A percentile compares a stretch with the other conserved stretches of the same genome.
phyloP scores from a whole-genome alignment of 2,797 vertebrate species.

The Sarcophilus harrisii region DNA sequence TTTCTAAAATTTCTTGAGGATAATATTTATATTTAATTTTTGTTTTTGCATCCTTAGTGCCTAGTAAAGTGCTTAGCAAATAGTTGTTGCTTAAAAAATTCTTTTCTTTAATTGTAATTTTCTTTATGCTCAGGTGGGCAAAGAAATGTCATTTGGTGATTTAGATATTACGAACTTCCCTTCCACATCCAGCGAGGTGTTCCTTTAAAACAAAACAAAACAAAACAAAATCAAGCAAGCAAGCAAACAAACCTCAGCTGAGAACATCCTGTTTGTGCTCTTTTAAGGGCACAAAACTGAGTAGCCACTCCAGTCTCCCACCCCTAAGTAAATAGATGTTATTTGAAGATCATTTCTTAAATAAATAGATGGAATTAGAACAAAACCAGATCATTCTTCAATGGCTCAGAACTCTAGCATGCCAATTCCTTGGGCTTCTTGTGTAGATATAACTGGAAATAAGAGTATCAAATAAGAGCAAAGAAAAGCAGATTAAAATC shows the following conservation, averaged over 20 bases:
- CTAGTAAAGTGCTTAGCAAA: background rate
- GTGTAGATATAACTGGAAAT: slow-evolving; percentile 9
- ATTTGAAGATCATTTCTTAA: background rate
- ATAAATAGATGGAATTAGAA: background rate
- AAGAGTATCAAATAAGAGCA: background rate
- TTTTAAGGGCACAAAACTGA: background rate
- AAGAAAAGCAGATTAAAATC: background rate
- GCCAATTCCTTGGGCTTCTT: background rate
- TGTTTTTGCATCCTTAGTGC: background rate
- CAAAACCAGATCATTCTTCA: background rate
- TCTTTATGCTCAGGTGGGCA: background rate
- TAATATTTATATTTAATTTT: background rate
- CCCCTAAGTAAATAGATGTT: background rate
- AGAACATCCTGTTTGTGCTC: background rate
- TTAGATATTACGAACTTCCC: background rate
- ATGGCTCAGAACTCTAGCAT: background rate
- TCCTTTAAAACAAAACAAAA: background rate
- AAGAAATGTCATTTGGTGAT: background rate
- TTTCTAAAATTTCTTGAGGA: background rate
- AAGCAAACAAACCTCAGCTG: background rate
- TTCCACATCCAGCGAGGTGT: background rate
- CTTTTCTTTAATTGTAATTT: background rate
- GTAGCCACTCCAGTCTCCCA: background rate
- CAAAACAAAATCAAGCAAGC: background rate
- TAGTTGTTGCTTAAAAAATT: background rate